These are phyloP conservation scores for Lamprotornis superbus DNA, from an alignment of 2,113 vertebrate species.

Conservation along the genomic window DNA sequence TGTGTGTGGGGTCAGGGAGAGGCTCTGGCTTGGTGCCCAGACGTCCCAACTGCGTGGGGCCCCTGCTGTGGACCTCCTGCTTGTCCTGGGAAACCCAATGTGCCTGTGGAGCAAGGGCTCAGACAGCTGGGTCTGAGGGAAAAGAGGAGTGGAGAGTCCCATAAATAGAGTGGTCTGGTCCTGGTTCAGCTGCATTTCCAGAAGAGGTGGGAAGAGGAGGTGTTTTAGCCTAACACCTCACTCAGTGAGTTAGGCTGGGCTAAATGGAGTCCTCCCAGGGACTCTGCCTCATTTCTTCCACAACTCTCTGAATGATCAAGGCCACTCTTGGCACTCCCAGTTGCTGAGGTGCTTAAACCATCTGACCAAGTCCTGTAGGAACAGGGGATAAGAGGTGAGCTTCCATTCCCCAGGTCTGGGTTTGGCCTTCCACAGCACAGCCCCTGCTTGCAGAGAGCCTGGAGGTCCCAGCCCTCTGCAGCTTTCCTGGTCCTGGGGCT, in stretches of 20 bases:
- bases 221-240: neutral
- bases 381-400: neutral
- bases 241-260: neutral
- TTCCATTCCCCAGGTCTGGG: neutral
- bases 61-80: neutral
- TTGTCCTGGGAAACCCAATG: neutral
- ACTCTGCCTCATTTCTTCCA: neutral
- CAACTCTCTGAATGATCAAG: neutral
- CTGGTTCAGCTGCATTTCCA: neutral
- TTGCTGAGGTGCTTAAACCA: neutral
- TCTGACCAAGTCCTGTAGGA: neutral
- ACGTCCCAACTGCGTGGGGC: neutral
- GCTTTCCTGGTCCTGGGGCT: neutral
- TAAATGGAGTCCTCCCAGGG: neutral
- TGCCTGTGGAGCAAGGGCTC: neutral
- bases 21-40: neutral
- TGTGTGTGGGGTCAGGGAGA: neutral
- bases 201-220: neutral
- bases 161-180: neutral
- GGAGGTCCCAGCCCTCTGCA: neutral
- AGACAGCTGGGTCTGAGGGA: neutral
- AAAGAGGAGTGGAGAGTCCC: neutral
- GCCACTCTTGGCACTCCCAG: neutral
- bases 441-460: neutral
- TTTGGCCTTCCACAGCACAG: neutral